Evolutionary conservation across 1,140 invertebrate species (phyloP), one percentile per base, ranked within the genome.

Genomic region (Capitella teleta): DNA sequence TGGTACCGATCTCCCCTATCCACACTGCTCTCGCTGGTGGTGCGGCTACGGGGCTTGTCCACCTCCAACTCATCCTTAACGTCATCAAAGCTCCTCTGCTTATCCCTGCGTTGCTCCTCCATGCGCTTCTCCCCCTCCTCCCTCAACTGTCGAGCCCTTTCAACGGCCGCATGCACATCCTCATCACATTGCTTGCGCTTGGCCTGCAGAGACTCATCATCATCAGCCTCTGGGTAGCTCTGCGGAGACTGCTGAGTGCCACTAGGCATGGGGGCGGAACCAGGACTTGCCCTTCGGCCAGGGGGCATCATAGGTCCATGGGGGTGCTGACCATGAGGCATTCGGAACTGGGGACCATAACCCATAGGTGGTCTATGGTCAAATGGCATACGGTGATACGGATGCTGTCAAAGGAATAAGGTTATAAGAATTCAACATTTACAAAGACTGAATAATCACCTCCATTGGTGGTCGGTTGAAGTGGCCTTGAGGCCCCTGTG

Each of bases 111-210:
- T n/a, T n/a, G 76, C 53, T 80, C 76, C 53, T 82, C 78, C 58
- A 77, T 84, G 42, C 82, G 78, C 57, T 85, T 82, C 61, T 88
- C 85, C 63, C 87, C 85, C 59, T 88, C 83, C 59, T 86, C 83
- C 57, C 85, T 82, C 12, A 83, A 76, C 54, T 83, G 80, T 21
- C 83, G 78, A 1, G 86, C 86, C 45, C 83, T 75, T 55, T 85
- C 83, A 3, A 85, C 80, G 1, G 79, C 82, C 32, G 78, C 76
- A 1, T 79, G 80, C 16, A 88, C 76, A 69, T 85, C 79, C 62
- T 78, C 73, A 55, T 81, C 79, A 43, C 83, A 78, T 51, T 70
- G 64, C 50, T 79, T 75, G 16, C 82, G 75, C 53, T 79, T 40
- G 2, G 38, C 21, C 21, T 18, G 38, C 38, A 40, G 38, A 40